phyloP scores from a whole-genome alignment of 2,797 vertebrate species.

The Scolopax bukidnonensis region DNA sequence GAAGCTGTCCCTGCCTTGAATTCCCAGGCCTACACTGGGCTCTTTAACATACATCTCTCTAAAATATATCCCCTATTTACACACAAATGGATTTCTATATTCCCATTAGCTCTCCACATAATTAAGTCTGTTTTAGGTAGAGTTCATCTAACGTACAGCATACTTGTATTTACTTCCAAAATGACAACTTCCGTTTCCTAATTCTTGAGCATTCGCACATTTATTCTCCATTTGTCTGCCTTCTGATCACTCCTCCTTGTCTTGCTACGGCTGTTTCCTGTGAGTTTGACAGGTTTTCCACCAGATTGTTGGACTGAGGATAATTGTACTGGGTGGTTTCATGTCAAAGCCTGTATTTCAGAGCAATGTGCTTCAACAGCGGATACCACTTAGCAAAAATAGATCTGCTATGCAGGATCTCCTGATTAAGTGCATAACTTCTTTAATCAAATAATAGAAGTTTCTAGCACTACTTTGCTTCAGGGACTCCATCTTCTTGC shows the following conservation, averaged over 20 bases:
- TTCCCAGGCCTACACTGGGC: not conserved
- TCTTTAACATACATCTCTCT: not conserved
- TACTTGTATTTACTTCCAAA: not conserved
- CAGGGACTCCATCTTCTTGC: not conserved
- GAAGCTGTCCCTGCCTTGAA: not conserved
- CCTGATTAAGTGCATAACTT: not conserved
- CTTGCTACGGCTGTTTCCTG: not conserved
- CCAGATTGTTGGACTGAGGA: not conserved
- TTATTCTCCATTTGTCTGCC: not conserved
- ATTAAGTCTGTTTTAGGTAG: not conserved
- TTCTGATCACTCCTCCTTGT: not conserved
- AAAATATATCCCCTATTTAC: not conserved
- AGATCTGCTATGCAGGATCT: not conserved
- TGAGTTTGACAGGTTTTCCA: not conserved
- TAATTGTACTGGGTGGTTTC: not conserved
- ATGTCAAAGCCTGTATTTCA: not conserved
- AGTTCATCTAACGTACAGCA: not conserved
- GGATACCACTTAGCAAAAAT: not conserved
- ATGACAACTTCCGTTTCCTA: not conserved
- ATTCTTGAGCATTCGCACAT: not conserved
- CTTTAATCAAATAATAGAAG: not conserved
- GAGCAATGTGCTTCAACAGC: not conserved
- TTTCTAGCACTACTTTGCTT: not conserved
- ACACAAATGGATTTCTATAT: not conserved
- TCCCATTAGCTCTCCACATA: not conserved